Evolutionary conservation across 2,888 invertebrate species (phyloP), one percentile per base, ranked within the genome.

Genomic region (Eulithis testata): DNA sequence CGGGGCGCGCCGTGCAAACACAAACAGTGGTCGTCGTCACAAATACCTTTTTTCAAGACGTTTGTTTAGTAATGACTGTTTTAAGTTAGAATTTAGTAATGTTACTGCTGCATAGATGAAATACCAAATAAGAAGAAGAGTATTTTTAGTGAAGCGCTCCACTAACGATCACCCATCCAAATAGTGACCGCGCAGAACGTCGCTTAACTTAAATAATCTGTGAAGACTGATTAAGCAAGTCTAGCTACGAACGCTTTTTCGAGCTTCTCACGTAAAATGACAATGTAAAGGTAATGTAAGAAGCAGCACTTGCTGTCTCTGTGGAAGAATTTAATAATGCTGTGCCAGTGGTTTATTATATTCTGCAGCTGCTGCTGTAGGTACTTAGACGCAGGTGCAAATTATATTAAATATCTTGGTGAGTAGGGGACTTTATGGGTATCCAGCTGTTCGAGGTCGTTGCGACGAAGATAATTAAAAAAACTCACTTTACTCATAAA

Each of bases 11-110:
- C 62, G 65, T n/a, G 60, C 54, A 68, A 65, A 67, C 59, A 68
- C 61, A 60, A 60, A 60, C 63, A 59, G 50, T 43, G 65, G 66
- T 65, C 58, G 56, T 43, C 64, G 62, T 63, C 70, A 69, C 56
- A 65, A 55, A 67, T 65, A 73, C 60, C 68, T 68, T 70, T 69
- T 65, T 61, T 66, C 67, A 69, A 70, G 65, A 71, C 50, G 45
- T 12, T 31, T 65, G 63, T 59, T 70, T 63, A 58, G 36, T 40
- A 54, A 59, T 50, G 40, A 55, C 54, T 65, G 60, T 52, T 60
- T 53, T 49, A 14, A 63, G 47, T 36, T 27, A 44, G 56, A 7
- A 50, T 3, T 7, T 12, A 14, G 14, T 7, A 7, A 3, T 14
- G 47, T 14, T 47, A 7, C 14, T 8, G 31, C 31, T 4, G 3